Conservation (phyloP, 2,113 vertebrate species). For the Phrynosoma blainvillii region DNA sequence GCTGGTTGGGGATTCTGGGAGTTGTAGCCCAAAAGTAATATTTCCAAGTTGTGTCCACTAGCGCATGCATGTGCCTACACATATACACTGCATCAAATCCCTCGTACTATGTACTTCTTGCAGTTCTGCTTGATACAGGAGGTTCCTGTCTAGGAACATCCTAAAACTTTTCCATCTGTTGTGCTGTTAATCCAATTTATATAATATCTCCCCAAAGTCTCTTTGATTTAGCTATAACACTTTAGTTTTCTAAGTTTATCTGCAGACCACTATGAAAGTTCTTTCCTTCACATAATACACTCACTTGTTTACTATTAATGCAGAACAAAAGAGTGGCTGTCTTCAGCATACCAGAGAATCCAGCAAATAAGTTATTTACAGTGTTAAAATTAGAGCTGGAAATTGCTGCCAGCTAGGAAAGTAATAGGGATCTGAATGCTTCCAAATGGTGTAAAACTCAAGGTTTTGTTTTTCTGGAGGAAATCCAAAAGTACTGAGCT, state of each 20-base stretch:
- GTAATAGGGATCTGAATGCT: slow-evolving; percentile 44
- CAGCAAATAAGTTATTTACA: slow-evolving; percentile 60
- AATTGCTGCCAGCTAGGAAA: slow-evolving; percentile 53
- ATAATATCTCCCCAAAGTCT: background rate
- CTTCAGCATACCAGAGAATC: slow-evolving; percentile 41
- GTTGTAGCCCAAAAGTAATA: background rate
- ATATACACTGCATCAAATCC: background rate
- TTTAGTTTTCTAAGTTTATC: background rate
- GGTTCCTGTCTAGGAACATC: background rate
- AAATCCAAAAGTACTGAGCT: slow-evolving; percentile 28
- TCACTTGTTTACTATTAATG: slow-evolving; percentile 49
- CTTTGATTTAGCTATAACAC: background rate
- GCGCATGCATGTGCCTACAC: background rate
- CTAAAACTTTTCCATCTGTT: background rate
- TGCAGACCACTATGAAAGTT: background rate
- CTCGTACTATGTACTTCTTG: background rate
- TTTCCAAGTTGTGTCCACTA: background rate
- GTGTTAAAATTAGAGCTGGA: slow-evolving; percentile 58
- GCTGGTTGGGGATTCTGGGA: background rate
- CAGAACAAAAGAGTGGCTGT: slow-evolving; percentile 54
- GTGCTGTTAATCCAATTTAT: background rate
- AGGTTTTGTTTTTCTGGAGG: slow-evolving; percentile 20
- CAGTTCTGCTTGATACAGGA: background rate
- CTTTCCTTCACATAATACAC: slow-evolving; percentile 26
- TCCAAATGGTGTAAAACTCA: slow-evolving; percentile 44